Base-by-base conservation (phyloP, 2,888 invertebrate species). In the Agrotis puta region DNA sequence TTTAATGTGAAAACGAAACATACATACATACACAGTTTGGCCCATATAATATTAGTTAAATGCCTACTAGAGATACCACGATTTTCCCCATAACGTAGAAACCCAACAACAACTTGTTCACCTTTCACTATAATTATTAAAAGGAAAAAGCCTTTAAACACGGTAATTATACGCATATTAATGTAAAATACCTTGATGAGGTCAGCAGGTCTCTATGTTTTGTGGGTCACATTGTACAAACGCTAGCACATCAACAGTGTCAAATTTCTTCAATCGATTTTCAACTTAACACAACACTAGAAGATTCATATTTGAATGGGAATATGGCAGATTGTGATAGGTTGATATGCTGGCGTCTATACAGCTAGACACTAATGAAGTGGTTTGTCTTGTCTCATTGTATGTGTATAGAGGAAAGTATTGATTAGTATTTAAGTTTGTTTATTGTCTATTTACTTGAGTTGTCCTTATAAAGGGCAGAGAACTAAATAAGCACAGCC, bases 351-450 rank as follows among this genome's bases (percentile, higher is more conserved):
- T n/a, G n/a, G n/a, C n/a, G n/a, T n/a, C n/a, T n/a, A n/a, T n/a
- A n/a, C n/a, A n/a, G n/a, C n/a, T n/a, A n/a, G 43, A 18, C 22
- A 1, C 5, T 64, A 53, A 59, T 56, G 20, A 61, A 66, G 63
- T 51, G 51, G 74, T 78, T 77, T 24, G 13, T 39, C 79, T 68
- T 78, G 77, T 53, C 48, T n/a, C 2, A 39, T 39, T 50, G 7
- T 22, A 54, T 6, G 3, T 39, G 18, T 11, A 24, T 13, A 22
- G 45, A 61, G 24, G 57, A 50, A 20, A 22, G 20, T 24, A 16
- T 39, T 9, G 9, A 39, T 33, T 9, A 1, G 6, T 39, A 18
- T 4, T 13, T 18, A 24, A 13, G 14, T 61, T 53, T 39, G 62
- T 51, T 48, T 48, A 51, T 27, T 43, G 20, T 13, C 4, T 62